Conservation (phyloP, 2,888 invertebrate species). For the Archips crataeganus region DNA sequence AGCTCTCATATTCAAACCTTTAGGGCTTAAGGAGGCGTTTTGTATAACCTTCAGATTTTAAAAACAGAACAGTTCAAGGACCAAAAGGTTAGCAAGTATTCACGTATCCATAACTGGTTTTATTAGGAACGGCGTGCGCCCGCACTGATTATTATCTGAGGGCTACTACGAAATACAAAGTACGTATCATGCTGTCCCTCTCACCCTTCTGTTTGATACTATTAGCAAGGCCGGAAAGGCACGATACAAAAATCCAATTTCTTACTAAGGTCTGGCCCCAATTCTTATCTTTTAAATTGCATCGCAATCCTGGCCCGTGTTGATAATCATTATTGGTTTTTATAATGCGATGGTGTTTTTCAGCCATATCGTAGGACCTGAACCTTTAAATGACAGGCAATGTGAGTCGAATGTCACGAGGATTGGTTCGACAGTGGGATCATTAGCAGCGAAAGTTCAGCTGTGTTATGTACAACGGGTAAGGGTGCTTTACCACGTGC, state of each 20-base stretch:
- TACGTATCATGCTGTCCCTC: too few relatives aligned
- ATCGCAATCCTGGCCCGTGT: constrained; percentile 1
- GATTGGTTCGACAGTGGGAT: background rate
- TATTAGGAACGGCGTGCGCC: background rate
- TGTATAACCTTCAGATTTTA: background rate
- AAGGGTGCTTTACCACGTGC: too few relatives aligned
- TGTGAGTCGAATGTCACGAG: background rate
- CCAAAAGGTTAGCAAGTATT: constrained; percentile 1
- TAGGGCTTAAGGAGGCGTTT: background rate
- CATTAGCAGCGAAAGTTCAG: background rate
- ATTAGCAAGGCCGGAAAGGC: too few relatives aligned
- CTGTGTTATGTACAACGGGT: background rate
- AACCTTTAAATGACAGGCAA: constrained; percentile 2
- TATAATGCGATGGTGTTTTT: constrained; percentile 12
- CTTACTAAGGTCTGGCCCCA: background rate
- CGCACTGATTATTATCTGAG: background rate
- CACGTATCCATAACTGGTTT: background rate
- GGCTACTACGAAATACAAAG: too few relatives aligned
- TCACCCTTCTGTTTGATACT: too few relatives aligned
- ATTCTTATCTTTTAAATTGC: constrained; percentile 13
- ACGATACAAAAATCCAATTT: too few relatives aligned
- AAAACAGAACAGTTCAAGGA: background rate
- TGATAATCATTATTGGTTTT: constrained; percentile 28
- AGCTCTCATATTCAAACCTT: too few relatives aligned
- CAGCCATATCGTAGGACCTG: background rate